phyloP scores from a whole-genome alignment of 2,797 vertebrate species.

The Bryconaethiops microstoma region DNA sequence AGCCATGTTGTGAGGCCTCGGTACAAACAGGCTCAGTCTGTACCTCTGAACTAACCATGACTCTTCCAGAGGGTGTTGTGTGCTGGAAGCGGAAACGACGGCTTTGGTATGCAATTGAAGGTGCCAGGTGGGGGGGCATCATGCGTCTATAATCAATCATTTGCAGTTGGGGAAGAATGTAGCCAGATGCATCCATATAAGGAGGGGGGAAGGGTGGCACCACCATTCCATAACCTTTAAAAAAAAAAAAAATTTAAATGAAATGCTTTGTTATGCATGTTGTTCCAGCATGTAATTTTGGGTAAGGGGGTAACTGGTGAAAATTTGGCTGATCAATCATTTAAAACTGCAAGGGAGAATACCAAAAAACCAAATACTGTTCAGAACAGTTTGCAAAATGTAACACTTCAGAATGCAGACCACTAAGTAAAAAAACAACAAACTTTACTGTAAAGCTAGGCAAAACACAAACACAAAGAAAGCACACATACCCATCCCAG shows the following conservation, averaged over 20 bases:
- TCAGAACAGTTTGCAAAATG: background rate
- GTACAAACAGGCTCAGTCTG: constrained; percentile 74
- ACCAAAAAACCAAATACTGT: too few species aligned
- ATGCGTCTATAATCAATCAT: constrained; percentile 78
- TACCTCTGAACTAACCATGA: constrained; percentile 75
- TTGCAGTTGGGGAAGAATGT: constrained; percentile 76
- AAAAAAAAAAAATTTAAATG: background rate
- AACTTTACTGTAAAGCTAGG: background rate
- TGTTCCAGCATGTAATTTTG: too few species aligned
- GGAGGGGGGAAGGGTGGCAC: constrained; percentile 71
- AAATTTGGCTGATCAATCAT: too few species aligned
- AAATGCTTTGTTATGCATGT: too few species aligned
- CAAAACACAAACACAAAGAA: background rate
- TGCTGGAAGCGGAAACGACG: constrained; percentile 77
- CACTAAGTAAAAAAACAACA: background rate
- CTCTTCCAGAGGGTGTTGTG: constrained; percentile 51
- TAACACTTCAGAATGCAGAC: background rate
- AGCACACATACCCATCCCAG: constrained; percentile 68
- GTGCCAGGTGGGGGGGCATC: constrained; percentile 74
- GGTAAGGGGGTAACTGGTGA: too few species aligned
- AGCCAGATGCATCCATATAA: constrained; percentile 75
- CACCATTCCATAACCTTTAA: constrained; percentile 74
- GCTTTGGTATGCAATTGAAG: constrained; percentile 76
- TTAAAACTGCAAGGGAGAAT: too few species aligned
- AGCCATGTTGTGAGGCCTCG: background rate